Conservation (phyloP, 1,140 invertebrate genomes). For the Nomia melanderi region DNA sequence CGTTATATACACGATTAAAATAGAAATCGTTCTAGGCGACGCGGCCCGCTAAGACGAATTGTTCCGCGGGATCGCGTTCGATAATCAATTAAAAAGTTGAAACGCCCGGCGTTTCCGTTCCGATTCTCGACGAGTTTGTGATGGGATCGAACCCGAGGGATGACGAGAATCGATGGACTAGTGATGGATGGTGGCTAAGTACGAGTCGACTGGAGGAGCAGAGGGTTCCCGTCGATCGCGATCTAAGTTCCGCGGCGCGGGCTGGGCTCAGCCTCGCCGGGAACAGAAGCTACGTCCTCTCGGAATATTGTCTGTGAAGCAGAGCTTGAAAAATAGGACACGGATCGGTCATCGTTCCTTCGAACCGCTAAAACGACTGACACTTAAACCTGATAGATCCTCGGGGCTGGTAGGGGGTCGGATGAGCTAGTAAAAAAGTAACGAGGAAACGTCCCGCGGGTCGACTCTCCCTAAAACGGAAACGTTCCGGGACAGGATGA, state of each 20-base stretch:
- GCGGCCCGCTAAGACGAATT: too few species aligned
- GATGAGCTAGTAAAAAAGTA: constrained; percentile 34
- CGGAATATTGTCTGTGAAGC: constrained; percentile 48
- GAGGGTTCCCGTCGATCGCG: constrained; percentile 39
- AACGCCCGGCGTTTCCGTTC: too few species aligned
- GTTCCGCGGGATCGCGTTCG: too few species aligned
- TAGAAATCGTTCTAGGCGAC: too few species aligned
- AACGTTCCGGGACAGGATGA: constrained; percentile 17
- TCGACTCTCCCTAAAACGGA: constrained; percentile 18
- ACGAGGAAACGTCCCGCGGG: constrained; percentile 24
- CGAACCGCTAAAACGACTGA: constrained; percentile 34
- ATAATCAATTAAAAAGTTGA: too few species aligned
- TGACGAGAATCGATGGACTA: not conserved
- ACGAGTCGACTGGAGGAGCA: constrained; percentile 56
- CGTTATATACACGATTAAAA: too few species aligned
- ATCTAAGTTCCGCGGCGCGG: not conserved
- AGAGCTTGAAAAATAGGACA: constrained; percentile 30
- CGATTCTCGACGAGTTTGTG: too few species aligned
- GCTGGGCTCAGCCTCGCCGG: too few species aligned
- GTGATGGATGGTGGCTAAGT: constrained; percentile 35
- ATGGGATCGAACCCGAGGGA: too few species aligned
- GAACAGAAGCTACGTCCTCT: constrained; percentile 21
- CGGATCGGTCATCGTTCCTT: not conserved
- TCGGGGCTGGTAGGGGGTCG: not conserved
- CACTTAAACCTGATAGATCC: not conserved